Evolutionary conservation across 30 jellyfish, hydroid and myxozoan genomes (phyloP), one percentile per base, ranked within the genome.

Genomic region (Clytia hemisphaerica): DNA sequence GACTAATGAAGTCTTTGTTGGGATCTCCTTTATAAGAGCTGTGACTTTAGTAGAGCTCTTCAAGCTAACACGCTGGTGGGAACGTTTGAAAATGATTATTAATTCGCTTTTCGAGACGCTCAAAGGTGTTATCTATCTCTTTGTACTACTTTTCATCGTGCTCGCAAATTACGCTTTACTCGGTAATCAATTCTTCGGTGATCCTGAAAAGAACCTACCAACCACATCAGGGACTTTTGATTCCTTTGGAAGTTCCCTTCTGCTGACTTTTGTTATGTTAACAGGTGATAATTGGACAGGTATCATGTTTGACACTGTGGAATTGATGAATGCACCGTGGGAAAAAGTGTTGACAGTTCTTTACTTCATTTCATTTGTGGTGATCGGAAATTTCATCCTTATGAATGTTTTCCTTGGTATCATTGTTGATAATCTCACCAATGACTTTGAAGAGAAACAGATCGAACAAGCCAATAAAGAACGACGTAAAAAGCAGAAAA

Each of bases 271-370:
- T 38, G 92, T 86, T 28, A 44, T 86, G 28, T 46, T 86, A 54
- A 86, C 96, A 4, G 93, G 93, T 6, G 96, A 77, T 37, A 85
- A 79, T 16, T 86, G 96, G 96, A 77, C 91, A 18, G 76, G 45
- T 3, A 46, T 62, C 40, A 72, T 82, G 75, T 76, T 63, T 2
- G 60, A 53, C 9, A 25, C 44, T 21, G 47, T 37, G 19, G 60
- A 40, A 34, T 37, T 65, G 21, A 6, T 31, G 45, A 30, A 58
- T n/a, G 57, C 59, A 10, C 34, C 61, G 31, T 72, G 60, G 15
- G 36, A 25, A 10, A 60, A 25, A 9, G 32, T 86, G 44, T 32
- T 86, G 6, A 82, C 94, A 1, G 26, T 77, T 19, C 24, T 68
- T 0, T 86, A 44, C 78, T 78, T 86, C 57, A 36, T 79, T 1